A percentile compares a stretch with the other conserved stretches of the same genome.
Conservation (phyloP, 2,113 vertebrate species). For the Muntiacus reevesi region DNA sequence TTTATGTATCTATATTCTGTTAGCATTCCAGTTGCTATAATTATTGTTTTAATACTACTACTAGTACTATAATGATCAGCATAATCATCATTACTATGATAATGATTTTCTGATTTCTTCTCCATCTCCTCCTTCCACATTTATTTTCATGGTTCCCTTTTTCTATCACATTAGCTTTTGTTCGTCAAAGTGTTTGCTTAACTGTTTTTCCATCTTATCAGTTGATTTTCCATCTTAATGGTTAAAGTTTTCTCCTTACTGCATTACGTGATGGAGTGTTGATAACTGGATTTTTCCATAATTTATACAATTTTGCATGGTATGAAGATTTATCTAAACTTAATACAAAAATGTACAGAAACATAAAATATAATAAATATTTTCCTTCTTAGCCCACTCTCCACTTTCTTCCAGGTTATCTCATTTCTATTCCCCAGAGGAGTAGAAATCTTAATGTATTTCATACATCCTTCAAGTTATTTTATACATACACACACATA, state of each 20-base stretch:
- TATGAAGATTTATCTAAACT: not conserved
- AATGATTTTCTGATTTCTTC: not conserved
- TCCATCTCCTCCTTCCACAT: not conserved
- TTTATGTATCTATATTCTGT: not conserved
- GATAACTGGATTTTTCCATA: not conserved
- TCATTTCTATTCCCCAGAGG: not conserved
- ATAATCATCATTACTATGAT: not conserved
- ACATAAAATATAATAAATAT: not conserved
- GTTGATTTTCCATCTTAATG: not conserved
- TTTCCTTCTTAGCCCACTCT: not conserved
- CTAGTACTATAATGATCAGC: not conserved
- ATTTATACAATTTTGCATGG: not conserved
- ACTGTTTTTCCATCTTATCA: not conserved
- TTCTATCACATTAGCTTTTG: not conserved
- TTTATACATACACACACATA: not conserved
- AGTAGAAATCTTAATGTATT: not conserved
- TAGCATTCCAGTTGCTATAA: not conserved
- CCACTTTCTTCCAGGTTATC: not conserved
- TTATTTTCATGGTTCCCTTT: not conserved
- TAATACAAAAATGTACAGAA: not conserved
- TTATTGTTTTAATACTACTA: not conserved
- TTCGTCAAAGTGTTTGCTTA: not conserved
- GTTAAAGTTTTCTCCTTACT: not conserved
- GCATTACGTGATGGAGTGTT: not conserved
- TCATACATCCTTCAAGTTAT: not conserved